phyloP scores from a whole-genome alignment of 2,797 vertebrate genomes.

The Anguilla marmorata region DNA sequence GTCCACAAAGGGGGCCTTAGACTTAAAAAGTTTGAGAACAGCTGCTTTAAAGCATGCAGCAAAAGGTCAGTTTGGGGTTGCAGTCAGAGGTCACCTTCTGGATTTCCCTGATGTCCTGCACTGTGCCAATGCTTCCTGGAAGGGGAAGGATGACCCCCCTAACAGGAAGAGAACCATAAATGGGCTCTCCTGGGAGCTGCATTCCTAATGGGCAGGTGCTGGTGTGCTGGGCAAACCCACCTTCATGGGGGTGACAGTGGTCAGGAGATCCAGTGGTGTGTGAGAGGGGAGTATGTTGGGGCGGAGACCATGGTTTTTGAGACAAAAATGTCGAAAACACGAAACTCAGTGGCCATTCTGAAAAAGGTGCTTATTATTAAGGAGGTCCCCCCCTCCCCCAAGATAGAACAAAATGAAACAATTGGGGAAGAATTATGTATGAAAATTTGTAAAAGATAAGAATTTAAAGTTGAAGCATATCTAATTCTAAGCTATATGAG shows the following conservation, averaged over 20 bases:
- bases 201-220: conserved; percentile 34
- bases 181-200: conserved; percentile 31
- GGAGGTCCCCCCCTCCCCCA: no score
- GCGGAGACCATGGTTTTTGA: background rate
- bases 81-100: conserved; percentile 39
- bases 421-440: no score
- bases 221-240: background rate
- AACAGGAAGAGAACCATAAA: conserved; percentile 32
- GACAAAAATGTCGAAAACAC: conserved; percentile 45
- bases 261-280: conserved; percentile 22
- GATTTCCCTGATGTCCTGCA: conserved; percentile 36
- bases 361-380: no score
- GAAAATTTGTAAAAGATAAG: background rate
- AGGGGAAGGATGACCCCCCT: conserved; percentile 25
- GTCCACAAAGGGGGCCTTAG: no score
- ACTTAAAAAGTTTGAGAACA: no score
- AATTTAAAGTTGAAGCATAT: no score
- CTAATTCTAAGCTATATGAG: no score
- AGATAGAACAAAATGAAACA: no score
- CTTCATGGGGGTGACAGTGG: background rate
- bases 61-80: conserved; percentile 34
- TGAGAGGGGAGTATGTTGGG: conserved; percentile 23
- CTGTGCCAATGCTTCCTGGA: conserved; percentile 27
- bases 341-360: background rate
- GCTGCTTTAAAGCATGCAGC: conserved; percentile 39